Conservation (phyloP, 2,113 vertebrate species). For the Pogona vitticeps region DNA sequence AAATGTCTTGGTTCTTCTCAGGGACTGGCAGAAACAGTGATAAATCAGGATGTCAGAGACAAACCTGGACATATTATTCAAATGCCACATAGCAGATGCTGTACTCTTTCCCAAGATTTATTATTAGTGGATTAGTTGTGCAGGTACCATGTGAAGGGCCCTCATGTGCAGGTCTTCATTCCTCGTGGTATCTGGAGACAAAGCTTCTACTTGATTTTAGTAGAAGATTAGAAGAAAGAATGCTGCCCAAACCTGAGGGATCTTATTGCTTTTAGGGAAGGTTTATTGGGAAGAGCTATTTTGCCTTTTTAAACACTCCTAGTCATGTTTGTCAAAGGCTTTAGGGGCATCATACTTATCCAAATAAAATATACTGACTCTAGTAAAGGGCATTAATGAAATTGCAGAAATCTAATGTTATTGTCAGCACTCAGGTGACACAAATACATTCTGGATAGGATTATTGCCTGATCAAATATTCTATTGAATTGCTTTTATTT, state of each 20-base stretch:
- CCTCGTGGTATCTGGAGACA: background rate
- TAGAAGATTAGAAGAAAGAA: background rate
- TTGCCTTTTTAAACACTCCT: slow-evolving; percentile 22
- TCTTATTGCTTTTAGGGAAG: background rate
- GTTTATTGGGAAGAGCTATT: background rate
- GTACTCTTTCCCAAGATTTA: background rate
- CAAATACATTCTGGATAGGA: slow-evolving; percentile 48
- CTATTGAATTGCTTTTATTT: slow-evolving; percentile 57
- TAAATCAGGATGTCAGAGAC: no score
- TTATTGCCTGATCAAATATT: slow-evolving; percentile 55
- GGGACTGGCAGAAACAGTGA: background rate
- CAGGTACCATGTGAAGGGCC: background rate
- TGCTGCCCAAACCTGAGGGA: background rate
- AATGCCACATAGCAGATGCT: background rate
- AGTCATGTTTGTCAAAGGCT: background rate
- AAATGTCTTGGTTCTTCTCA: background rate
- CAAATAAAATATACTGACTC: slow-evolving; percentile 38
- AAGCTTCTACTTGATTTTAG: background rate
- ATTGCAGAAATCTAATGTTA: slow-evolving; percentile 35
- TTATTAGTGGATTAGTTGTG: background rate
- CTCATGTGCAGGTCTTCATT: background rate
- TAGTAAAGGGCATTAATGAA: slow-evolving; percentile 24
- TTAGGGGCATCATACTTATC: background rate
- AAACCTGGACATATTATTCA: no score
- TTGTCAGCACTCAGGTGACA: slow-evolving; percentile 38